phyloP scores from a whole-genome alignment of 2,797 vertebrate species.

The Pteropus rufus region DNA sequence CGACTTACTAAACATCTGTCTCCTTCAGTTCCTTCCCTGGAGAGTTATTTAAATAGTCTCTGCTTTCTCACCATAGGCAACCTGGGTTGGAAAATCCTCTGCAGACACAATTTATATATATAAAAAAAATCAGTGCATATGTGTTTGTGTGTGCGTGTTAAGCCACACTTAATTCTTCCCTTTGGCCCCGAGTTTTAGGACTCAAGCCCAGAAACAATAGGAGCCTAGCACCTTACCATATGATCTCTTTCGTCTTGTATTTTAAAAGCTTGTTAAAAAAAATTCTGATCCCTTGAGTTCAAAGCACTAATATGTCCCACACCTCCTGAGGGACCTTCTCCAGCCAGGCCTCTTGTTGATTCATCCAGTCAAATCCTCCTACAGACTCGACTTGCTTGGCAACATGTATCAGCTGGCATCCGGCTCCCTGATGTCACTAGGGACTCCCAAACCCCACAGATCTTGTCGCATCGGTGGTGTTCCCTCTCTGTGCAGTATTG shows the following conservation, averaged over 20 bases:
- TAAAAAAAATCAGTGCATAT: not conserved
- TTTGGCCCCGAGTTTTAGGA: constrained; percentile 79
- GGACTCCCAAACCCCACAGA: constrained; percentile 64
- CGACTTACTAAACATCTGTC: not conserved
- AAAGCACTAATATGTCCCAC: constrained; percentile 73
- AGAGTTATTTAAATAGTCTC: constrained; percentile 53
- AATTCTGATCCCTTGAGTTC: constrained; percentile 72
- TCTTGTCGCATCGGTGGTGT: constrained; percentile 52
- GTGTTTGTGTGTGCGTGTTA: constrained; percentile 14
- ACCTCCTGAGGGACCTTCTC: constrained; percentile 71
- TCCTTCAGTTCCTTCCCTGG: constrained; percentile 10
- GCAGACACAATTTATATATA: constrained; percentile 73
- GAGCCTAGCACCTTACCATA: constrained; percentile 82
- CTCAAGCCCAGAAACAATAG: constrained; percentile 80
- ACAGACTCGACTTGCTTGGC: constrained; percentile 72
- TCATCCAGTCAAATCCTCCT: constrained; percentile 69
- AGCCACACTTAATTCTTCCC: constrained; percentile 80
- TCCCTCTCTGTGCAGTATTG: constrained; percentile 26
- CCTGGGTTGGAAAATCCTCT: constrained; percentile 55
- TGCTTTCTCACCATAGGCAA: constrained; percentile 69
- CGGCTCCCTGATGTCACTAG: constrained; percentile 71
- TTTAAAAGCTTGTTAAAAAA: constrained; percentile 77
- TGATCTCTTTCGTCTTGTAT: constrained; percentile 78
- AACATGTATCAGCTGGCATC: constrained; percentile 70
- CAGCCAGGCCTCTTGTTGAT: constrained; percentile 75